Base-by-base conservation (phyloP, 1,140 invertebrate species). In the Anastatus disparis region DNA sequence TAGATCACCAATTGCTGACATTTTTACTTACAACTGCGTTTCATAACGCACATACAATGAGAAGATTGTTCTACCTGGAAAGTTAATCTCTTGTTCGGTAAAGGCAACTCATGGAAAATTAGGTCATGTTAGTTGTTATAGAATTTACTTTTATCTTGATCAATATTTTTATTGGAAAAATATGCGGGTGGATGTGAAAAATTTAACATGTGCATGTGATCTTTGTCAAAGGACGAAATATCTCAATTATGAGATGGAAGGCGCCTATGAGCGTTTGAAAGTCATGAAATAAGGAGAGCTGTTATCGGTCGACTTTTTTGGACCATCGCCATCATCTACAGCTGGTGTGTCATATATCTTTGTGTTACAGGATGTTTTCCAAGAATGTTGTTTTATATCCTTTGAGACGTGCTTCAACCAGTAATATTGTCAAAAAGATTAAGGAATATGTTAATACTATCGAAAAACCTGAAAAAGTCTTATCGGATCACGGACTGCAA, bases 41-140 rank as follows among this genome's bases (percentile, higher is more conserved):
- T 35, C 31, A 35, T 6, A 35, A 10, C 10, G 4, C 31, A 35
- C 31, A 10, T 4, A 6, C 10, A 10, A 35, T 35, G 31, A n/a
- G n/a, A n/a, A n/a, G n/a, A n/a, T n/a, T n/a, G n/a, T n/a, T n/a
- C n/a, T n/a, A n/a, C n/a, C n/a, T n/a, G n/a, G n/a, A n/a, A n/a
- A n/a, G n/a, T n/a, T n/a, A n/a, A n/a, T n/a, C n/a, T n/a, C n/a
- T n/a, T n/a, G n/a, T n/a, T n/a, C n/a, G n/a, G n/a, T 35, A 35
- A 35, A 35, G 10, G 31, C 4, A 6, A 35, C 31, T 35, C 10
- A 35, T 35, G 31, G 10, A 35, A 4, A 75, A 42, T 76, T 77
- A 46, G 79, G 77, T 0, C 80, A 83, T 71, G 72, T 76, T 26
- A 79, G 80, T 2, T 40, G 53, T 3, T 73, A 71, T 29, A 82